Evolutionary conservation across 2,797 vertebrate genomes (phyloP).

Genomic region (Cyprinella venusta): DNA sequence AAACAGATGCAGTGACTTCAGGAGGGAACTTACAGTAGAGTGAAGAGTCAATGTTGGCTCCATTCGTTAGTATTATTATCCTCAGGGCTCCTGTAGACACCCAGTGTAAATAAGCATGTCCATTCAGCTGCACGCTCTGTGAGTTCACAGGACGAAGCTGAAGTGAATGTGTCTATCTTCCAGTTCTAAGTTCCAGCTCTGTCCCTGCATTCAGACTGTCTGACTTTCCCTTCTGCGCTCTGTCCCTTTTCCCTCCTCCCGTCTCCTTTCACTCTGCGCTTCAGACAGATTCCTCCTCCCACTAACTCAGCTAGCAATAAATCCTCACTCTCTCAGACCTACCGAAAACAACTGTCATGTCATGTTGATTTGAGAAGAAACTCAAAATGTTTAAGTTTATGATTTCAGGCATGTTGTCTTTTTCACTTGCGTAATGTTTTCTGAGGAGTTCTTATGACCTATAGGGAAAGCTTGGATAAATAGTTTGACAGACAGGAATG

Average conservation of each 20-base stretch:
- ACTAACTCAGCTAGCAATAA: constrained; percentile 75
- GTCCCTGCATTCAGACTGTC: constrained; percentile 43
- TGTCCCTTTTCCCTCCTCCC: constrained; percentile 45
- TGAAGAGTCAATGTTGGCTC: constrained; percentile 81
- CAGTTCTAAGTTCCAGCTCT: constrained; percentile 41
- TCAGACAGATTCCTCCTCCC: constrained; percentile 69
- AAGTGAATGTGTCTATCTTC: constrained; percentile 44
- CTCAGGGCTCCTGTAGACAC: constrained; percentile 73
- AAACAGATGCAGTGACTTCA: constrained; percentile 34
- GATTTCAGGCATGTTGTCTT: not conserved
- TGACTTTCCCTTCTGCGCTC: constrained; percentile 53
- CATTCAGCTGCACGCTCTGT: constrained; percentile 66
- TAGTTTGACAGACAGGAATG: not conserved
- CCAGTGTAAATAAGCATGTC: constrained; percentile 72
- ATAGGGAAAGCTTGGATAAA: not conserved
- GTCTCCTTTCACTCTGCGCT: constrained; percentile 53
- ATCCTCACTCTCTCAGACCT: constrained; percentile 71
- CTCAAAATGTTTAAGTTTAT: constrained; percentile 39
- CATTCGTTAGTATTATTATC: constrained; percentile 74
- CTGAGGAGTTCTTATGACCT: not conserved
- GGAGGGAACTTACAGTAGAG: constrained; percentile 76
- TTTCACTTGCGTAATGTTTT: not conserved
- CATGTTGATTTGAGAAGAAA: constrained; percentile 68
- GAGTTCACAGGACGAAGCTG: constrained; percentile 51
- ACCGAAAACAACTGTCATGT: constrained; percentile 72